Base-by-base conservation (phyloP, 1,140 invertebrate species). In the Aphaenogaster rudis region DNA sequence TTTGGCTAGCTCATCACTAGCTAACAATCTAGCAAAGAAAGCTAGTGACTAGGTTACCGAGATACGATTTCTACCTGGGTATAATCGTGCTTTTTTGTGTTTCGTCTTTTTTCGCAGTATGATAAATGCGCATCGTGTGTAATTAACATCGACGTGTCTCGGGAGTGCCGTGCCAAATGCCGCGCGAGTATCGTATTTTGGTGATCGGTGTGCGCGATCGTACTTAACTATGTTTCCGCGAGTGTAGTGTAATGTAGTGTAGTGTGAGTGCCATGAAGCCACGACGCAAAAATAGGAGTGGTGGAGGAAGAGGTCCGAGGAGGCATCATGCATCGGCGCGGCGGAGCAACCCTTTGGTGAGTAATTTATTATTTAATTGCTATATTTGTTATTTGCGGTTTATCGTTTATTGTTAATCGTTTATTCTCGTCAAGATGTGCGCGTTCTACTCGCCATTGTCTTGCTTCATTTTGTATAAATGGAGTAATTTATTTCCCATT, bases 351-450 rank as follows among this genome's bases (percentile, higher is more conserved):
- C 17, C 64, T 11, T 42, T 8, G 17, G 36, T 66, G 8, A 66
- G 64, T 1, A 66, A 66, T 33, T 21, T 15, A 66, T 66, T 42
- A 66, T 21, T 66, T 66, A 42, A 66, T 66, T 66, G n/a, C 28
- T 61, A 33, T 33, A 64, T 2, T 42, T 36, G 36, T 64, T 64
- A 39, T 4, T 39, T 61, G 59, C 7, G 36, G 3, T 39, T 21
- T 21, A 21, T 21, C 21, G 21, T 21, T 21, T 21, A 21, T 21
- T 21, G 39, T 4, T 39, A 66, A 42, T 66, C 4, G 9, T n/a
- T 39, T 4, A 6, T 21, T 0, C 8, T 33, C 15, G 6, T 7
- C 15, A n/a, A 9, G 4, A 66, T 2, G 1, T 21, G 11, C n/a
- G 11, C 3, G 28, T 21, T 33, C 54, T 3, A 8, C 8, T 57